Base-by-base conservation (phyloP, 2,888 invertebrate species). In the Deilephila elpenor region DNA sequence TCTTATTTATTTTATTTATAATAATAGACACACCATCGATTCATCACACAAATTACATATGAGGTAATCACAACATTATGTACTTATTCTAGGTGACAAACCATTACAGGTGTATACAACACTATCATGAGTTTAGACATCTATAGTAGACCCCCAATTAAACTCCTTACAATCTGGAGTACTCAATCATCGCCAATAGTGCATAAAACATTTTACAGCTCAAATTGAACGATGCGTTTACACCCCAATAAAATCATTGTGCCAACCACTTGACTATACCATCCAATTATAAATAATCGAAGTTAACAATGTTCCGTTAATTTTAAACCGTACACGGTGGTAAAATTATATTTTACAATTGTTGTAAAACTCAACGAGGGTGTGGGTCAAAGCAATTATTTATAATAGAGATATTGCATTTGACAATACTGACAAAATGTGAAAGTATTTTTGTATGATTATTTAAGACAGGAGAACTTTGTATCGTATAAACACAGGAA, bases 221-320 rank as follows among this genome's bases (percentile, higher is more conserved):
- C 14, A 56, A 19, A 56, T 56, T 56, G 19, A 56, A 67, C 67
- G 25, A 51, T 51, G 51, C 44, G 44, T 62, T 61, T 51, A 67
- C 17, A 67, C 44, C 14, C 44, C 25, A 51, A 67, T 67, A 67
- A 67, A 67, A 67, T 67, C 20, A 34, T 29, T 64, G 17, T 67
- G 25, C 51, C 44, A 51, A 67, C 25, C 20, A 67, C 67, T 44
- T 51, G 44, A 67, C 14, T 25, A 25, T 20, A 6, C 20, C n/a
- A 25, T 67, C 44, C 67, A 67, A 67, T 67, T 67, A 67, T 67
- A 67, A 67, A 25, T 67, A 67, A 67, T 67, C 67, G 67, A 56
- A 37, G 59, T 71, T 59, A 71, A 59, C 71, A 74, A 71, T 37
- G 73, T 64, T 61, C 32, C 29, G 17, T 29, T 44, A 25, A 44